These are phyloP conservation scores for Nannoperca obscura DNA, from an alignment of 2,797 vertebrate genomes.

Conservation along the genomic window DNA sequence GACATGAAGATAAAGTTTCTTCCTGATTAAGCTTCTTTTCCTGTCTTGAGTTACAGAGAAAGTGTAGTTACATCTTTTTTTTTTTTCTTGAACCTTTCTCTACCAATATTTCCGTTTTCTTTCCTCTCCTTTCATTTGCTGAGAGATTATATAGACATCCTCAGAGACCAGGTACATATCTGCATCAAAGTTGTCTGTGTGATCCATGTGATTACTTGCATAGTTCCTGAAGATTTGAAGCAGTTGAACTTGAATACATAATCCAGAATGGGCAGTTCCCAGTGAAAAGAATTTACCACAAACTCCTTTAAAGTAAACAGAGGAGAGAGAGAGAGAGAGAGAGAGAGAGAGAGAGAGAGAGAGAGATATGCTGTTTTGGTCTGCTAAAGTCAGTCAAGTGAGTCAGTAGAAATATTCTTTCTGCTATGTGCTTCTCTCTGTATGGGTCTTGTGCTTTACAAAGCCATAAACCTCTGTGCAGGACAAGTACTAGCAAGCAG, in stretches of 20 bases:
- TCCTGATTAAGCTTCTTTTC: background rate
- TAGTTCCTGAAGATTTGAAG: constrained; percentile 18
- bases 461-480: background rate
- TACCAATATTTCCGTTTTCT: background rate
- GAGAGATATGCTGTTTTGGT: constrained; percentile 45
- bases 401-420: constrained; percentile 8
- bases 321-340: constrained; percentile 89
- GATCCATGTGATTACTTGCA: background rate
- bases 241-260: constrained; percentile 7
- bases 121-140: background rate
- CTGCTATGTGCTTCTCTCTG: background rate
- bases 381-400: background rate
- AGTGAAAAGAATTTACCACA: background rate
- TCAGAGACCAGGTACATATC: background rate
- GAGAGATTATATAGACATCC: background rate
- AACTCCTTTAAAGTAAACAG: constrained; percentile 9
- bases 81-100: background rate
- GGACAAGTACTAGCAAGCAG: constrained; percentile 4
- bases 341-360: constrained; percentile 94
- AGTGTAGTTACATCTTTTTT: background rate
- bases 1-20: background rate
- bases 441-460: constrained; percentile 6
- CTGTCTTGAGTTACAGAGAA: constrained; percentile 5
- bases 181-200: background rate
- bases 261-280: background rate